Conservation (phyloP, 2,113 vertebrate genomes). For the Lamprotornis superbus region DNA sequence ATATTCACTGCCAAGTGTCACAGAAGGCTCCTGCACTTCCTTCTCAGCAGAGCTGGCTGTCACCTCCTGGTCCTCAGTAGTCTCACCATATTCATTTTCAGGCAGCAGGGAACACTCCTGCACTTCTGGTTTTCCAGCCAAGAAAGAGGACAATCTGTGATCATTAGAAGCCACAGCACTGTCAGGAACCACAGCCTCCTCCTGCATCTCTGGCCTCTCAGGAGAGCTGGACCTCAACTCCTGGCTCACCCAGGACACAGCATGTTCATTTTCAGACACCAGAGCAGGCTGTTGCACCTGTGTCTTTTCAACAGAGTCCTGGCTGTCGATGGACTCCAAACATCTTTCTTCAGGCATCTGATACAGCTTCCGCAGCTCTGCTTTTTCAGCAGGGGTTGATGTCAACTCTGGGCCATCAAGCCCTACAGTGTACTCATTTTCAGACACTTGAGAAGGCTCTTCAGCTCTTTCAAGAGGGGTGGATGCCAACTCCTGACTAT, state of each 20-base stretch:
- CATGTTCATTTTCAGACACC: slow-evolving; percentile 53
- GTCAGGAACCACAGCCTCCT: background rate
- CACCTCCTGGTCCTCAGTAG: slow-evolving; percentile 17
- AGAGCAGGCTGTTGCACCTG: slow-evolving; percentile 21
- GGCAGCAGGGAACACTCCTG: slow-evolving; percentile 53
- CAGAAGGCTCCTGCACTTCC: background rate
- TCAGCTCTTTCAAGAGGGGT: background rate
- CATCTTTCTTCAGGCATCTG: background rate
- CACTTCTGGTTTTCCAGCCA: background rate
- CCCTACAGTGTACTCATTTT: background rate
- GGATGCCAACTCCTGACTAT: background rate
- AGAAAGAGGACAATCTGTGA: background rate
- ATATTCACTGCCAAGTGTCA: background rate
- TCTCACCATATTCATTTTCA: slow-evolving; percentile 60
- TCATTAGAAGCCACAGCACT: slow-evolving; percentile 37
- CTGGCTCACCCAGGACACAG: slow-evolving; percentile 51
- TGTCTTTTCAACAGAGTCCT: background rate
- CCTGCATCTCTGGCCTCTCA: background rate
- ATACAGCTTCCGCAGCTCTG: background rate
- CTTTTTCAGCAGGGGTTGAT: slow-evolving; percentile 39
- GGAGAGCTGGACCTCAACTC: slow-evolving; percentile 28
- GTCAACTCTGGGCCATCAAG: slow-evolving; percentile 57
- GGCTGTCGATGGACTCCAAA: background rate
- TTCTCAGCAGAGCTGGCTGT: slow-evolving; percentile 40
- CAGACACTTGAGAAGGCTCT: background rate